Evolutionary conservation across 2,888 invertebrate genomes (phyloP).

Genomic region (Oscheius sp.): DNA sequence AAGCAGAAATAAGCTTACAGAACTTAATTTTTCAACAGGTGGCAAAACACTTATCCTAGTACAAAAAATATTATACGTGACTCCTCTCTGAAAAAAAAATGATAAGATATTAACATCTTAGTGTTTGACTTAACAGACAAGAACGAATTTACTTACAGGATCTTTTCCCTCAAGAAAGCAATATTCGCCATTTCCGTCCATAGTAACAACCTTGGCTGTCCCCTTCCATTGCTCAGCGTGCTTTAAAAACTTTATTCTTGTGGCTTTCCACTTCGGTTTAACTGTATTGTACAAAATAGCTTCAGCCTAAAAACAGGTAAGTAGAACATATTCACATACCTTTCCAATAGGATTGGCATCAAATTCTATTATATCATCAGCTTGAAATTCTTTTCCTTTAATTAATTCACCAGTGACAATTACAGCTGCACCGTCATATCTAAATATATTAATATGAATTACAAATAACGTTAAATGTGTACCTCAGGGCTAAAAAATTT

Average conservation of each 20-base stretch:
- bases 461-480: too few relatives aligned
- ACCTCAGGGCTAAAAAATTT: constrained; percentile 28
- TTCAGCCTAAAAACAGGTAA: constrained; percentile 11
- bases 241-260: constrained; percentile 36
- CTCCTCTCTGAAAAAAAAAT: constrained; percentile 23
- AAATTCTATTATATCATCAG: constrained; percentile 31
- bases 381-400: constrained; percentile 13
- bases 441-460: background rate
- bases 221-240: constrained; percentile 32
- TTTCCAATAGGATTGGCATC: constrained; percentile 22
- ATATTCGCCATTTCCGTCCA: constrained; percentile 30
- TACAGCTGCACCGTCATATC: constrained; percentile 30
- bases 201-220: constrained; percentile 35
- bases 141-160: constrained; percentile 13
- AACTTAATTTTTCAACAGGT: constrained; percentile 8
- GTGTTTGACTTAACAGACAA: background rate
- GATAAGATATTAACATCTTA: background rate
- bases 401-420: constrained; percentile 22
- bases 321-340: constrained; percentile 3
- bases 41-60: constrained; percentile 27
- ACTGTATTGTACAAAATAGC: constrained; percentile 15
- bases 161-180: constrained; percentile 25
- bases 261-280: constrained; percentile 31
- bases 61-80: constrained; percentile 28
- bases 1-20: constrained; percentile 12